Conservation (phyloP, 1,140 invertebrate species). For the Camponotus vicinus region DNA sequence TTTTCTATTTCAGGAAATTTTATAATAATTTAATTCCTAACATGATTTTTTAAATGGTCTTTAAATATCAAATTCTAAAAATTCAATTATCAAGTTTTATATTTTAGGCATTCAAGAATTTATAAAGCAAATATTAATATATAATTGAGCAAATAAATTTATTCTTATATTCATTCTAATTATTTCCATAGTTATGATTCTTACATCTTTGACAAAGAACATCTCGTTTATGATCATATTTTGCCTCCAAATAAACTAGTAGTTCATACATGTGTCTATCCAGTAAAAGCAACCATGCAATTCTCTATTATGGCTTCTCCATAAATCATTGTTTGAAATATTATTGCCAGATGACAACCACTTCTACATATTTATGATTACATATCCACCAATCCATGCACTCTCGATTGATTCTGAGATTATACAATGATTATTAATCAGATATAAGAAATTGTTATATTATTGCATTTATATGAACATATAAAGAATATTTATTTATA, state of each 20-base stretch:
- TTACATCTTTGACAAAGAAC: conserved; percentile 85
- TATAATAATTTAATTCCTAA: background rate
- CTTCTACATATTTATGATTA: conserved; percentile 64
- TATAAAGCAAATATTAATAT: background rate
- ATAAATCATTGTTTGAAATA: conserved; percentile 65
- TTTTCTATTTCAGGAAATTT: too few relatives aligned
- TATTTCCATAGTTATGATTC: background rate
- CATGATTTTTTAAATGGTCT: background rate
- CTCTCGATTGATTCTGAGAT: conserved; percentile 73
- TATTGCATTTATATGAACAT: too few relatives aligned
- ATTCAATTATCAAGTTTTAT: background rate
- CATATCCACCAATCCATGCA: conserved; percentile 76
- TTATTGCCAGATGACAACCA: conserved; percentile 70
- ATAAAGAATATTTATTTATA: too few relatives aligned
- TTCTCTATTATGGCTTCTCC: conserved; percentile 43
- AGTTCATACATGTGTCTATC: conserved; percentile 82
- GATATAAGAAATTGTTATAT: conserved; percentile 2
- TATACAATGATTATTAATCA: background rate
- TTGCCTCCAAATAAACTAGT: conserved; percentile 82
- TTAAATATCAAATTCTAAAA: background rate
- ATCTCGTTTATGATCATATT: conserved; percentile 84
- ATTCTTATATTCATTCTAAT: background rate
- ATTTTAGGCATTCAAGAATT: background rate
- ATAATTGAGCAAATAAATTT: background rate
- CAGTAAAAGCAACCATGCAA: conserved; percentile 83